A percentile compares a stretch with the other conserved stretches of the same genome.
phyloP scores from a whole-genome alignment of 2,888 invertebrate genomes.

The Matsumyia berberina region DNA sequence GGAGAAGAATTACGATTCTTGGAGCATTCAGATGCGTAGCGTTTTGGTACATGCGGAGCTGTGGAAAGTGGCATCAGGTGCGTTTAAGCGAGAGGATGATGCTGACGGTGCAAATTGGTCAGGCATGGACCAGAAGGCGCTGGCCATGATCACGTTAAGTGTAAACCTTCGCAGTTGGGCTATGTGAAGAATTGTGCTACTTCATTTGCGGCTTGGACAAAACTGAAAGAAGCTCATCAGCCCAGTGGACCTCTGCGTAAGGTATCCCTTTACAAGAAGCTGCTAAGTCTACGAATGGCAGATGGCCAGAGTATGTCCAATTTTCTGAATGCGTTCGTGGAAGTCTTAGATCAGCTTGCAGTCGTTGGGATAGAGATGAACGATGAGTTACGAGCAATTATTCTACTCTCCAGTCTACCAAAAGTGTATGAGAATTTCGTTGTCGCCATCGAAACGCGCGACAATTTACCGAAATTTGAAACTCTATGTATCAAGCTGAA shows the following conservation, averaged over 20 bases:
- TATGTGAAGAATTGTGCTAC: constrained; percentile 54
- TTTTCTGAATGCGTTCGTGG: constrained; percentile 35
- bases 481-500: constrained; percentile 28
- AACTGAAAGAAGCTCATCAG: constrained; percentile 34
- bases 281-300: constrained; percentile 42
- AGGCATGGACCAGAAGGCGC: constrained; percentile 53
- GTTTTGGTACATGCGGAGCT: constrained; percentile 50
- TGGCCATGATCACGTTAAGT: constrained; percentile 55
- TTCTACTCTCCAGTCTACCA: constrained; percentile 45
- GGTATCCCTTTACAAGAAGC: constrained; percentile 54
- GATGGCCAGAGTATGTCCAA: constrained; percentile 46
- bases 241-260: constrained; percentile 58
- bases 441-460: constrained; percentile 48
- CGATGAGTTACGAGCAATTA: constrained; percentile 41
- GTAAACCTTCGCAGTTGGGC: constrained; percentile 46
- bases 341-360: constrained; percentile 42
- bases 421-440: constrained; percentile 46
- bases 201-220: constrained; percentile 49
- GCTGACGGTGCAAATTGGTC: constrained; percentile 14
- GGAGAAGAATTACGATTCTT: constrained; percentile 63
- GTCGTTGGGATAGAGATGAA: constrained; percentile 43
- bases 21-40: too few species aligned
- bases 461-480: constrained; percentile 38
- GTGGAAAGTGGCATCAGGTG: constrained; percentile 42
- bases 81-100: constrained; percentile 21